Percentiles rank a stretch among this genome's conserved stretches.
phyloP scores from a whole-genome alignment of 2,113 vertebrate species.

The Pheucticus melanocephalus region DNA sequence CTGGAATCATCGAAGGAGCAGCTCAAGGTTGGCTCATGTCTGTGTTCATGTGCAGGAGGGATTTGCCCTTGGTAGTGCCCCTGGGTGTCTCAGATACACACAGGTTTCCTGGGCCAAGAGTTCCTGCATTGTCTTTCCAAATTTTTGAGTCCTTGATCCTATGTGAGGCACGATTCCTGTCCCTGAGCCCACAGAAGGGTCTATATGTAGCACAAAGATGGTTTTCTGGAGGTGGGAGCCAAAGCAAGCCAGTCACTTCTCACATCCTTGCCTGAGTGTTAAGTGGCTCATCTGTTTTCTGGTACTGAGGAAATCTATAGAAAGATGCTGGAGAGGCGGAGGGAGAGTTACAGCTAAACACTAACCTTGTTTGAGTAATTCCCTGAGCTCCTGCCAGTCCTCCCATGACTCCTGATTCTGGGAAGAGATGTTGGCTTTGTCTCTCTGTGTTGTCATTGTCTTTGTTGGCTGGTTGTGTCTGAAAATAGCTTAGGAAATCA shows the following conservation, averaged over 20 bases:
- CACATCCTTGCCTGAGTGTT: constrained; percentile 18
- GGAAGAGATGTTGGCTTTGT: background rate
- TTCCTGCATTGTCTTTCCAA: background rate
- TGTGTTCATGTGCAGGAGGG: background rate
- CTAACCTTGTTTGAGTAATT: background rate
- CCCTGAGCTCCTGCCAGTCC: background rate
- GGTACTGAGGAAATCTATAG: constrained; percentile 17
- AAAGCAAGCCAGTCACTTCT: constrained; percentile 44
- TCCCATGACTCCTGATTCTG: background rate
- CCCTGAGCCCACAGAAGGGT: background rate
- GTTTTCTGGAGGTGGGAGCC: constrained; percentile 54
- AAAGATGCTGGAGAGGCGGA: background rate
- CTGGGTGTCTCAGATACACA: background rate
- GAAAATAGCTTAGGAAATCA: background rate
- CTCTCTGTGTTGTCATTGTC: background rate
- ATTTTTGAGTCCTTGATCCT: background rate
- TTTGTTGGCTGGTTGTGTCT: background rate
- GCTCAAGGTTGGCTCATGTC: constrained; percentile 84
- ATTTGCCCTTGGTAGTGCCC: background rate
- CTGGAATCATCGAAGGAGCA: constrained; percentile 98
- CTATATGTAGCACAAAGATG: background rate
- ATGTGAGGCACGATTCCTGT: constrained; percentile 7
- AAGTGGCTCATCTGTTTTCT: constrained; percentile 36
- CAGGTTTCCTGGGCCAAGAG: background rate
- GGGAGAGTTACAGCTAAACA: background rate